Conservation (phyloP, 2,797 vertebrate genomes). For the Schizopygopsis pylzovi region DNA sequence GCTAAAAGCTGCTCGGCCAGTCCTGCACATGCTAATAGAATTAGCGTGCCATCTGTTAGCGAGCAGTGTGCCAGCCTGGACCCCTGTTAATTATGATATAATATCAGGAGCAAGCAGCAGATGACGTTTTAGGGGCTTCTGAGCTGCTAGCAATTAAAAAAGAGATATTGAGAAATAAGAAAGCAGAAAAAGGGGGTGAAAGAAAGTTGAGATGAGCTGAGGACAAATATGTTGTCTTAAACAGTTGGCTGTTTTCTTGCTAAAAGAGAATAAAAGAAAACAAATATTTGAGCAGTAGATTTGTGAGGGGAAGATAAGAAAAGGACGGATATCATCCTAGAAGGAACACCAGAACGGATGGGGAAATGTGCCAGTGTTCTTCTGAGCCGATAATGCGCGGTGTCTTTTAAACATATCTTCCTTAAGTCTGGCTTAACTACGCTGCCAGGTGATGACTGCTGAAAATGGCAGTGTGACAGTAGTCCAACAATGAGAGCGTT, state of each 20-base stretch:
- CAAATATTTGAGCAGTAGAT: slow-evolving; percentile 3
- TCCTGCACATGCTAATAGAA: slow-evolving; percentile 88
- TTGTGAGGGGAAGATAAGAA: background rate
- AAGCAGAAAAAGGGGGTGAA: slow-evolving; percentile 22
- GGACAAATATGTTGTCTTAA: slow-evolving; percentile 6
- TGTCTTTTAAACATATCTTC: slow-evolving; percentile 76
- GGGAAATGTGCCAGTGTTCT: slow-evolving; percentile 56
- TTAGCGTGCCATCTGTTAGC: slow-evolving; percentile 93
- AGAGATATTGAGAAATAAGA: slow-evolving; percentile 68
- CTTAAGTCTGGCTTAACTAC: slow-evolving; percentile 75
- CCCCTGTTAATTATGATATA: slow-evolving; percentile 90
- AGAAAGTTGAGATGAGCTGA: slow-evolving; percentile 15
- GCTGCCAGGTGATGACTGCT: slow-evolving; percentile 84
- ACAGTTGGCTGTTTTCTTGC: background rate
- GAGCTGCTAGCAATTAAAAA: slow-evolving; percentile 73
- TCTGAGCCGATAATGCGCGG: slow-evolving; percentile 77
- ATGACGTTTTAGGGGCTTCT: slow-evolving; percentile 77
- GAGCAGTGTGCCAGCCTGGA: slow-evolving; percentile 79
- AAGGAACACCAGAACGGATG: slow-evolving; percentile 4
- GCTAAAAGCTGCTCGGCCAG: slow-evolving; percentile 83
- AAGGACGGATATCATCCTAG: background rate
- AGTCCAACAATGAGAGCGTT: slow-evolving; percentile 43
- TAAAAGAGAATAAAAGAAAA: slow-evolving; percentile 23
- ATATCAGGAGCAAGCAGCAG: slow-evolving; percentile 82
- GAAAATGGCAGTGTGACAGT: slow-evolving; percentile 65